Percentiles rank a stretch among this genome's conserved stretches.
Conservation (phyloP, 2,888 invertebrate species). For the Shargacucullia verbasci region DNA sequence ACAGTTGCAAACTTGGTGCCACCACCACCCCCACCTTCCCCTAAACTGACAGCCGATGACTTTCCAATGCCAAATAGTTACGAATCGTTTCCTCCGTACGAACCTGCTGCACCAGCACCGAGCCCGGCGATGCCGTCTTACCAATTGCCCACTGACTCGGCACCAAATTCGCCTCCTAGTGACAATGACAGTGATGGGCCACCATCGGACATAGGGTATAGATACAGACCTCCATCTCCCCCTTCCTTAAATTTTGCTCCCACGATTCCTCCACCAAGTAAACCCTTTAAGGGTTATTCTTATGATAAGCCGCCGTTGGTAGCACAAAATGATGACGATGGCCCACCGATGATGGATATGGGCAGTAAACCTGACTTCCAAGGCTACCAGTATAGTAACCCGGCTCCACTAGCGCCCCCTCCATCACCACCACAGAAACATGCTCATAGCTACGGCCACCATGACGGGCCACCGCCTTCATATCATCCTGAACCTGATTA, state of each 20-base stretch:
- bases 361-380: slow-evolving; percentile 72
- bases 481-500: slow-evolving; percentile 71
- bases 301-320: slow-evolving; percentile 78
- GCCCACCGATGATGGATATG: slow-evolving; percentile 59
- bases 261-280: slow-evolving; percentile 65
- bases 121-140: slow-evolving; percentile 57
- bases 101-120: slow-evolving; percentile 57
- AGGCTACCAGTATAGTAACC: slow-evolving; percentile 75
- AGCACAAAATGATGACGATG: slow-evolving; percentile 55
- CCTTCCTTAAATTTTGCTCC: slow-evolving; percentile 38
- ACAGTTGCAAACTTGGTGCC: slow-evolving; percentile 49
- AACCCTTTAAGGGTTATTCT: slow-evolving; percentile 76
- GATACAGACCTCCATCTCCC: slow-evolving; percentile 71
- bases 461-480: slow-evolving; percentile 57
- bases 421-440: slow-evolving; percentile 60
- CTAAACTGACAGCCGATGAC: slow-evolving; percentile 66
- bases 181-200: slow-evolving; percentile 60
- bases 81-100: slow-evolving; percentile 83
- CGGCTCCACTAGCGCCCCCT: slow-evolving; percentile 65
- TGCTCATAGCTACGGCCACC: slow-evolving; percentile 66
- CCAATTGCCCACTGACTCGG: slow-evolving; percentile 64
- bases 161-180: slow-evolving; percentile 52
- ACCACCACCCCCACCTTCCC: slow-evolving; percentile 50
- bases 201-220: slow-evolving; percentile 71
- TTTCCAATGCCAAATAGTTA: slow-evolving; percentile 78